Conservation (phyloP, 2,888 invertebrate genomes). For the Diachrysia chrysitis region DNA sequence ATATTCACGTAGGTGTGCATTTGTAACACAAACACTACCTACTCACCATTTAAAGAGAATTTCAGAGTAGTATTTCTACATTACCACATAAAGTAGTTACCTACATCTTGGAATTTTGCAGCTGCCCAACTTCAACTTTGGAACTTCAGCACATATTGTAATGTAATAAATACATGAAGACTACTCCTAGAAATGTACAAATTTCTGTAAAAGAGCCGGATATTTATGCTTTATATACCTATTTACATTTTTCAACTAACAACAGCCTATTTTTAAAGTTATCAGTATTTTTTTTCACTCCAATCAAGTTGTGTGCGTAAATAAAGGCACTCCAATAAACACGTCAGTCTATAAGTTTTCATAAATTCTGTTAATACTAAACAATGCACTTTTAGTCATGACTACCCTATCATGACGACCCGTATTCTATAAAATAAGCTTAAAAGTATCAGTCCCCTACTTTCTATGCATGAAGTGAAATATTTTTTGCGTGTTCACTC, state of each 20-base stretch:
- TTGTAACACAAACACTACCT: background rate
- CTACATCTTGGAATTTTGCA: background rate
- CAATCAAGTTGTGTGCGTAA: too few species aligned
- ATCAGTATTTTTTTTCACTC: too few species aligned
- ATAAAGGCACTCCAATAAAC: too few species aligned
- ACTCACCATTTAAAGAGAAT: background rate
- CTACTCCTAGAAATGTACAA: slow-evolving; percentile 3
- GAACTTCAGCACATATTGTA: background rate
- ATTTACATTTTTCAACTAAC: background rate
- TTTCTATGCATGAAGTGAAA: background rate
- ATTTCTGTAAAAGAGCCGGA: background rate
- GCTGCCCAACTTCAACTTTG: background rate
- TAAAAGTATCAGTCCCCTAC: background rate
- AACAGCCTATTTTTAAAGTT: background rate
- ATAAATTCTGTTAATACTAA: too few species aligned
- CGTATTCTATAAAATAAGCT: slow-evolving; percentile 6
- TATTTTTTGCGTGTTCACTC: slow-evolving; percentile 13
- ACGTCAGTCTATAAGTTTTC: too few species aligned
- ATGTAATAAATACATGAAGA: slow-evolving; percentile 2
- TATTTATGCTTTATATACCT: background rate
- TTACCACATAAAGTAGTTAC: background rate
- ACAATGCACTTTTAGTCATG: background rate
- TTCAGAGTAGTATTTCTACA: background rate
- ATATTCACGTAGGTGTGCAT: background rate
- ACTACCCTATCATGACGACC: background rate